phyloP scores from a whole-genome alignment of 2,113 vertebrate genomes.

The Maccullochella peelii region DNA sequence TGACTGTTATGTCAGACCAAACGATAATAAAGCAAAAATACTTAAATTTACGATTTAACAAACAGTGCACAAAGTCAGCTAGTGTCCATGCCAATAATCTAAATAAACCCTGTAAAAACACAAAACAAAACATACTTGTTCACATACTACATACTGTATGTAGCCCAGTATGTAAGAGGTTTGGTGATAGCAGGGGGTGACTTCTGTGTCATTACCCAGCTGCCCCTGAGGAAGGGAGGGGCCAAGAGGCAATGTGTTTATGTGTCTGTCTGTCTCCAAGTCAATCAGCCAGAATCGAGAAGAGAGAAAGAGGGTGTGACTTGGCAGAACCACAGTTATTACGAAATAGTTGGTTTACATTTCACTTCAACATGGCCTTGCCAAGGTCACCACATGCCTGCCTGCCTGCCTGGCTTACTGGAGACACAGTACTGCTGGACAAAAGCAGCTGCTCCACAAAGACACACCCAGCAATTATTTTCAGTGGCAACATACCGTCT shows the following conservation, averaged over 20 bases:
- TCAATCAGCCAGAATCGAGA: constrained; percentile 64
- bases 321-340: constrained; percentile 81
- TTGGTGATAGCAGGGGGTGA: constrained; percentile 37
- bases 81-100: neutral
- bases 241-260: constrained; percentile 62
- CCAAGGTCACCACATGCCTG: constrained; percentile 83
- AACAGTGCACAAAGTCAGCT: neutral
- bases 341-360: constrained; percentile 83
- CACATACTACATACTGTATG: neutral
- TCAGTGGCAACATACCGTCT: constrained; percentile 78
- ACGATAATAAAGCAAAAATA: neutral
- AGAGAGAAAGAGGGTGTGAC: constrained; percentile 78
- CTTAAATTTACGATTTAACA: neutral
- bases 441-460: constrained; percentile 84
- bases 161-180: constrained; percentile 25
- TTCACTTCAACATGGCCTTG: constrained; percentile 80
- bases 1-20: neutral
- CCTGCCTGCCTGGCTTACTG: constrained; percentile 72
- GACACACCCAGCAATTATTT: constrained; percentile 85
- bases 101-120: neutral
- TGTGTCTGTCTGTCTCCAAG: constrained; percentile 63
- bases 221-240: constrained; percentile 67
- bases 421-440: constrained; percentile 77
- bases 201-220: constrained; percentile 71
- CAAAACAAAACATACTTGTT: neutral